phyloP scores from a whole-genome alignment of 2,113 vertebrate species.

The Pangasianodon hypophthalmus region DNA sequence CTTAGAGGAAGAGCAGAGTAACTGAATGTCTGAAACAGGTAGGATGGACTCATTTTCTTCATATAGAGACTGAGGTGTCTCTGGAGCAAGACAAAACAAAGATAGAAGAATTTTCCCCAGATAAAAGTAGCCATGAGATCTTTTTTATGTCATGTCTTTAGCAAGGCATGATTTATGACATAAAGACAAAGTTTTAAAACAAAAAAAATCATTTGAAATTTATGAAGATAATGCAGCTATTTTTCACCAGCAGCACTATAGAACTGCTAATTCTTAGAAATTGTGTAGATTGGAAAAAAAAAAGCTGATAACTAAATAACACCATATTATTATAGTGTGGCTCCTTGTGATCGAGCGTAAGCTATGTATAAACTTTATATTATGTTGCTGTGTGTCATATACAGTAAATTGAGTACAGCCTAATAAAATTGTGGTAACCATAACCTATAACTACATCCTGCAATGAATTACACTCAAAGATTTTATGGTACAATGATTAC shows the following conservation, averaged over 20 bases:
- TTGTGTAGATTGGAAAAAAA: neutral
- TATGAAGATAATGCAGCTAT: neutral
- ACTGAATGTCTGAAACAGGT: slow-evolving; percentile 76
- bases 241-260: neutral
- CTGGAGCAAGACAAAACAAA: neutral
- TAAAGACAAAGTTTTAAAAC: neutral
- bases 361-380: neutral
- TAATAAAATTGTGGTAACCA: neutral
- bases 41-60: slow-evolving; percentile 60
- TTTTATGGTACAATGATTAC: neutral
- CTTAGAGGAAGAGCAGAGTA: slow-evolving; percentile 73
- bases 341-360: neutral
- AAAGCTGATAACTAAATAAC: neutral
- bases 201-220: neutral
- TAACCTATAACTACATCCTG: neutral
- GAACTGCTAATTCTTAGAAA: neutral
- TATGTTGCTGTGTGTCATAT: neutral
- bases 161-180: neutral
- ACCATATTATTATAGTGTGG: neutral
- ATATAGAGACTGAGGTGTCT: neutral
- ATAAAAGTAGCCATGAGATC: neutral
- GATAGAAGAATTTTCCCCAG: neutral
- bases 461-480: neutral
- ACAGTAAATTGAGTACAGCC: neutral
- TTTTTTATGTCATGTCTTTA: neutral